Conservation (phyloP, 2,113 vertebrate species). For the Plectropomus leopardus region DNA sequence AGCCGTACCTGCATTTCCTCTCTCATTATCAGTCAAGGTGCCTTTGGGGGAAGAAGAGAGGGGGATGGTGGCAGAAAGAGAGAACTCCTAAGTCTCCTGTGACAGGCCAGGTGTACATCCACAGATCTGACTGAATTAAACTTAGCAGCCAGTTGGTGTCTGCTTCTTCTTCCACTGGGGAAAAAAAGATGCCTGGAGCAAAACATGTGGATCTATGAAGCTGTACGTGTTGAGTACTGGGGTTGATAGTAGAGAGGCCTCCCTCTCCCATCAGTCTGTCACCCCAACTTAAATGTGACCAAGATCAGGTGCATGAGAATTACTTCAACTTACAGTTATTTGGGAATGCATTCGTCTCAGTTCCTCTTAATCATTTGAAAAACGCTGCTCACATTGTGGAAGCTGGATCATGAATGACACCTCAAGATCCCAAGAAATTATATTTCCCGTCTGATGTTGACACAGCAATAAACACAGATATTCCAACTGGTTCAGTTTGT, state of each 20-base stretch:
- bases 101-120: slow-evolving; percentile 64
- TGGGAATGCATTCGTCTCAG: not conserved
- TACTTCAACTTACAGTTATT: not conserved
- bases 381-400: not conserved
- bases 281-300: not conserved
- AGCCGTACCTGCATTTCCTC: slow-evolving; percentile 83
- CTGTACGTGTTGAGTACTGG: slow-evolving; percentile 45
- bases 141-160: slow-evolving; percentile 46
- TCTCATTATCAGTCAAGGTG: slow-evolving; percentile 89
- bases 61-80: slow-evolving; percentile 52
- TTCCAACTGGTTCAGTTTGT: slow-evolving; percentile 30
- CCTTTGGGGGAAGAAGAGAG: slow-evolving; percentile 79
- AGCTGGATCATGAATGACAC: not conserved
- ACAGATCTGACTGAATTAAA: slow-evolving; percentile 61
- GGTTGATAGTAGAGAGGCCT: not conserved
- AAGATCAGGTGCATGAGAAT: not conserved
- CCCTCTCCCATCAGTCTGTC: not conserved
- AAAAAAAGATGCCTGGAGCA: slow-evolving; percentile 25
- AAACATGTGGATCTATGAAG: slow-evolving; percentile 29
- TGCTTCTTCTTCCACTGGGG: slow-evolving; percentile 13
- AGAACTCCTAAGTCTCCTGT: slow-evolving; percentile 54
- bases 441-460: slow-evolving; percentile 7
- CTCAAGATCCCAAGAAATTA: not conserved
- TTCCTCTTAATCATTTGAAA: not conserved
- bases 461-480: slow-evolving; percentile 18